Conservation (phyloP, 2,888 invertebrate genomes). For the Lordiphosa andalusiaca region DNA sequence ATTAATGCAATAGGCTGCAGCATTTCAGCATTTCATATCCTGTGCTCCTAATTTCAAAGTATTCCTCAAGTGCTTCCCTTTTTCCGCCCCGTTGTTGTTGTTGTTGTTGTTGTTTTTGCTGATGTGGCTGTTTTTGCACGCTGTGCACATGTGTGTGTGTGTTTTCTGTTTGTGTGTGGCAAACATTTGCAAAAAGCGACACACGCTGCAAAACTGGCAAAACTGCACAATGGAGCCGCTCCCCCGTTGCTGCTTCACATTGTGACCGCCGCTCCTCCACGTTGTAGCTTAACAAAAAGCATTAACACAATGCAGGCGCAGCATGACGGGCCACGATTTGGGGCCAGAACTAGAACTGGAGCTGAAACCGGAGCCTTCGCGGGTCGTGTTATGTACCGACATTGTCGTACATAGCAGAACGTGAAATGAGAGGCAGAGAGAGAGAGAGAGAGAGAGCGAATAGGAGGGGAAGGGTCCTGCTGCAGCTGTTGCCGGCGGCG, state of each 20-base stretch:
- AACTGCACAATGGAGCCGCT: constrained; percentile 61
- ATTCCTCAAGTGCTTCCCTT: constrained; percentile 49
- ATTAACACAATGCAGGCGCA: constrained; percentile 76
- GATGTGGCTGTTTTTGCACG: constrained; percentile 21
- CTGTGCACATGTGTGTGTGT: constrained; percentile 11
- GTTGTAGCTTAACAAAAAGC: constrained; percentile 74
- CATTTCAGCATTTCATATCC: constrained; percentile 51
- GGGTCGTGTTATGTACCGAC: constrained; percentile 72
- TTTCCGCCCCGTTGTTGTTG: constrained; percentile 21
- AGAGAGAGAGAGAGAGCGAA: no score
- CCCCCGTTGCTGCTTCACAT: constrained; percentile 2
- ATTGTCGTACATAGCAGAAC: constrained; percentile 61
- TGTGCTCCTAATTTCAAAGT: constrained; percentile 64
- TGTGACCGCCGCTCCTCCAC: constrained; percentile 29
- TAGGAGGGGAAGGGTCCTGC: no score
- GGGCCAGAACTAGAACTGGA: constrained; percentile 28
- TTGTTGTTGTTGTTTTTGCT: constrained; percentile 31
- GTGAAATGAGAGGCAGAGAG: no score
- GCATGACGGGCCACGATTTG: constrained; percentile 62
- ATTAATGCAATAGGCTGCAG: constrained; percentile 45
- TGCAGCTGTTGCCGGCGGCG: constrained; percentile 71
- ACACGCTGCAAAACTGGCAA: constrained; percentile 72
- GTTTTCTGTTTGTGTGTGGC: constrained; percentile 44
- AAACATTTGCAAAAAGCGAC: constrained; percentile 69
- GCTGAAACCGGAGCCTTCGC: constrained; percentile 38